A percentile compares a stretch with the other conserved stretches of the same genome.
phyloP scores from a whole-genome alignment of 2,888 invertebrate species.

The Gortyna flavago region DNA sequence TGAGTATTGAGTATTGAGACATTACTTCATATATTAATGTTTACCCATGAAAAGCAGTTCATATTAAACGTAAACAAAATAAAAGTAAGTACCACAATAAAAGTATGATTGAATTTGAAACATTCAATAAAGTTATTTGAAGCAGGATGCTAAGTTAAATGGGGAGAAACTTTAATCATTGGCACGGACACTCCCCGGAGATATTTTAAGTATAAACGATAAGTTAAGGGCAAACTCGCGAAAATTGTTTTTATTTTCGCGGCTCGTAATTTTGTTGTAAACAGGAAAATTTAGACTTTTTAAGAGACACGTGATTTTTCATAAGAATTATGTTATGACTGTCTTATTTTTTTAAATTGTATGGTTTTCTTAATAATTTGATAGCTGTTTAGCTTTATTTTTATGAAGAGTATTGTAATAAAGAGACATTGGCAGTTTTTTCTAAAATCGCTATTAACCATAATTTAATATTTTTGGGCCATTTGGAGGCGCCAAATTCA shows the following conservation, averaged over 20 bases:
- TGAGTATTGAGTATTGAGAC: too few species aligned
- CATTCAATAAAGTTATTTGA: slow-evolving; percentile 62
- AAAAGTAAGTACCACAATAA: slow-evolving; percentile 20
- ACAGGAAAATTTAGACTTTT: slow-evolving; percentile 26
- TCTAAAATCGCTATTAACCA: neutral
- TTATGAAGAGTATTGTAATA: neutral
- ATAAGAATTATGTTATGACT: neutral
- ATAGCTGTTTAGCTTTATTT: neutral
- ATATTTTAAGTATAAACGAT: slow-evolving; percentile 65
- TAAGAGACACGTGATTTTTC: neutral
- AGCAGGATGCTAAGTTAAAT: slow-evolving; percentile 63
- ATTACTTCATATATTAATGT: too few species aligned
- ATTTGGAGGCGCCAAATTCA: too few species aligned
- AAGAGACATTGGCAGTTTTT: neutral
- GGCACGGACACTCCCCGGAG: slow-evolving; percentile 59
- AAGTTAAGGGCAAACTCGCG: slow-evolving; percentile 63
- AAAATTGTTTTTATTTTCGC: slow-evolving; percentile 30
- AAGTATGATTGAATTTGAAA: slow-evolving; percentile 60
- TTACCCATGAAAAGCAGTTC: neutral
- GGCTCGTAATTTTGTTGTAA: slow-evolving; percentile 28
- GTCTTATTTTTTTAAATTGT: neutral
- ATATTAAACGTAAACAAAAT: slow-evolving; percentile 14
- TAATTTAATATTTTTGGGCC: neutral
- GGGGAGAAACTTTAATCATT: slow-evolving; percentile 68
- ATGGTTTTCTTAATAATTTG: neutral